A percentile compares a stretch with the other conserved stretches of the same genome.
Evolutionary conservation across 2,797 vertebrate species (phyloP).

Genomic region (Anableps anableps): DNA sequence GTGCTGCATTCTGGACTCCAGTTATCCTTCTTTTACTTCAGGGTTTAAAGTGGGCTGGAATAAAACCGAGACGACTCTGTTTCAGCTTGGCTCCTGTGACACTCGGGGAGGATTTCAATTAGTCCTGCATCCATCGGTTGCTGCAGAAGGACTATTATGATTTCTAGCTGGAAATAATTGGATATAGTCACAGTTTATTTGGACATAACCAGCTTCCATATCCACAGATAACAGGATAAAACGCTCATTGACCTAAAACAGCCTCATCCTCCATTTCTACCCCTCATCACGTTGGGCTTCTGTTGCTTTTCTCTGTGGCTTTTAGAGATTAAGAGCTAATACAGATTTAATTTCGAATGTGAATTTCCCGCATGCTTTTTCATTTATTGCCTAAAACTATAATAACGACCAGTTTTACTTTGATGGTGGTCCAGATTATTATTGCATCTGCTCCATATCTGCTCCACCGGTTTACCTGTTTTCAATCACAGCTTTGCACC

Average conservation of each 20-base stretch:
- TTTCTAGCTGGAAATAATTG: too few relatives aligned
- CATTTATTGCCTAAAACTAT: too few relatives aligned
- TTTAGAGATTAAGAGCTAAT: neutral
- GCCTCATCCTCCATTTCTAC: neutral
- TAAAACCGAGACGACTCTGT: neutral
- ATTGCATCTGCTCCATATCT: too few relatives aligned
- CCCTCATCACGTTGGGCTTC: neutral
- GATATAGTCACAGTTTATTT: neutral
- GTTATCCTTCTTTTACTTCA: too few relatives aligned
- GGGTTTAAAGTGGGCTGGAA: neutral
- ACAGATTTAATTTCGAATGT: neutral
- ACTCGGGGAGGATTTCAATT: neutral
- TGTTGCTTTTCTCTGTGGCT: neutral
- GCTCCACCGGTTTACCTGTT: too few relatives aligned
- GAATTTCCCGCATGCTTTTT: too few relatives aligned
- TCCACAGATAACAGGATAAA: neutral
- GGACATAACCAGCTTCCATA: neutral
- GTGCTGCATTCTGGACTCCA: too few relatives aligned
- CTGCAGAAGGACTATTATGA: neutral
- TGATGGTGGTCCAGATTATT: neutral
- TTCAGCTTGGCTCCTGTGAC: too few relatives aligned
- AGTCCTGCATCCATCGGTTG: neutral
- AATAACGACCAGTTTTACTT: too few relatives aligned
- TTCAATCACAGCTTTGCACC: too few relatives aligned
- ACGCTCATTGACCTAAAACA: neutral